Percentiles rank a stretch among this genome's conserved stretches.
phyloP scores from a whole-genome alignment of 2,888 invertebrate species.

The Trimorus sp. region DNA sequence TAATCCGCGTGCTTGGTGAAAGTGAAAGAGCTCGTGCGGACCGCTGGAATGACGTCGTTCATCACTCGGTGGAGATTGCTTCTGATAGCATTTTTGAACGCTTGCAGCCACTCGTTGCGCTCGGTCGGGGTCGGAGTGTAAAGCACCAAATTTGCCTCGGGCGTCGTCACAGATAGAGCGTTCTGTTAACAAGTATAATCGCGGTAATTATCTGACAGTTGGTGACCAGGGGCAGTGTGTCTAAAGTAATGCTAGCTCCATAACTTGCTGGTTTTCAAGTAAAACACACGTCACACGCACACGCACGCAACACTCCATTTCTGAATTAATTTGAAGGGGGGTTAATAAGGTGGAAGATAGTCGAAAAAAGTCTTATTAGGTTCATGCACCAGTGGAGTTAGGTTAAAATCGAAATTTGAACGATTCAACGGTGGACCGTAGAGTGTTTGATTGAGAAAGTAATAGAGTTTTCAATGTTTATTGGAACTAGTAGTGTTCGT shows the following conservation, averaged over 20 bases:
- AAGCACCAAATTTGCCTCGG: constrained; percentile 89
- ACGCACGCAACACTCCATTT: constrained; percentile 5
- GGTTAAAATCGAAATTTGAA: background rate
- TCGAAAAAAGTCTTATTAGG: background rate
- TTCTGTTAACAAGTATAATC: constrained; percentile 78
- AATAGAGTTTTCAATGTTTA: no score
- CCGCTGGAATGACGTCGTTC: constrained; percentile 86
- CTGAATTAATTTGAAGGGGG: constrained; percentile 15
- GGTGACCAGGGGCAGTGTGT: background rate
- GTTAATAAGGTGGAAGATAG: background rate
- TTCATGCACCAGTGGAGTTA: constrained; percentile 11
- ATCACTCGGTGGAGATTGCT: constrained; percentile 85
- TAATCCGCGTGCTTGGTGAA: constrained; percentile 88
- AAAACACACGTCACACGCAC: background rate
- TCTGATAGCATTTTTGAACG: constrained; percentile 89
- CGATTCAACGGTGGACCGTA: no score
- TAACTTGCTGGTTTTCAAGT: constrained; percentile 8
- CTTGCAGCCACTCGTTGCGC: constrained; percentile 91
- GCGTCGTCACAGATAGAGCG: constrained; percentile 87
- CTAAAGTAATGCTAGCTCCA: constrained; percentile 21
- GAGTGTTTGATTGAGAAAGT: no score
- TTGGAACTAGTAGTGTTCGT: no score
- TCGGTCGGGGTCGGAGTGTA: constrained; percentile 86
- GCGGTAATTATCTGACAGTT: constrained; percentile 43
- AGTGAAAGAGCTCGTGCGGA: constrained; percentile 87